Base-by-base conservation (phyloP, 1,140 invertebrate species). In the Mercenaria mercenaria region DNA sequence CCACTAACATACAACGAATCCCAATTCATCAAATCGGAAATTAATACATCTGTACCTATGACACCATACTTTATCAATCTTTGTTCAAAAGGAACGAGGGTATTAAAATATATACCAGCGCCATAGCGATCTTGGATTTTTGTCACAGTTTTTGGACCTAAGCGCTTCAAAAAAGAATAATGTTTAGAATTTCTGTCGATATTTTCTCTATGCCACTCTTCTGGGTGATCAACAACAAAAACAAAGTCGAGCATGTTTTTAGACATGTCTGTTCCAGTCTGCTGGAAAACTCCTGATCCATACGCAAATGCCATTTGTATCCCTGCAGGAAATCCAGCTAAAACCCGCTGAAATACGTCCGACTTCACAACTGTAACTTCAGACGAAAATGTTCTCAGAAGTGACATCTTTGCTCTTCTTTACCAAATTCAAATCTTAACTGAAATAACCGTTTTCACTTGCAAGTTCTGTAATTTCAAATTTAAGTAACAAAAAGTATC, bases 11-110 rank as follows among this genome's bases (percentile, higher is more conserved):
- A 99, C 4, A 99, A 96, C 92, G 98, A 96, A 72, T 97, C 97
- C 99, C 99, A 99, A 94, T 99, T 98, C 13, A 98, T 94, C 37
- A 99, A 96, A 97, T 99, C 99, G 69, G 97, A 97, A 52, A 99
- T 96, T 6, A 99, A 95, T 91, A 98, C 97, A 88, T 97, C 96
- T 72, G 97, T 97, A 47, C 98, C 98, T 8, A 99, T 97, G 4
- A 99, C 97, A 72, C 99, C 99, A 96, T 99, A 99, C 95, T 99
- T 99, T n/a, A 99, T 98, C 0, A 97, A 52, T 96, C 97, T 95
- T 67, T 97, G 96, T 91, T 97, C 96, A 32, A 98, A 96, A 59
- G 97, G 97, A 43, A 99, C 97, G 50, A 99, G 96, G 0, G 99
- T 99, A 95, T 99, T 99, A 95, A 98, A 99, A 96, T 99, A 99